Evolutionary conservation across 2,888 invertebrate genomes (phyloP).

Genomic region (Trachelus stipa): DNA sequence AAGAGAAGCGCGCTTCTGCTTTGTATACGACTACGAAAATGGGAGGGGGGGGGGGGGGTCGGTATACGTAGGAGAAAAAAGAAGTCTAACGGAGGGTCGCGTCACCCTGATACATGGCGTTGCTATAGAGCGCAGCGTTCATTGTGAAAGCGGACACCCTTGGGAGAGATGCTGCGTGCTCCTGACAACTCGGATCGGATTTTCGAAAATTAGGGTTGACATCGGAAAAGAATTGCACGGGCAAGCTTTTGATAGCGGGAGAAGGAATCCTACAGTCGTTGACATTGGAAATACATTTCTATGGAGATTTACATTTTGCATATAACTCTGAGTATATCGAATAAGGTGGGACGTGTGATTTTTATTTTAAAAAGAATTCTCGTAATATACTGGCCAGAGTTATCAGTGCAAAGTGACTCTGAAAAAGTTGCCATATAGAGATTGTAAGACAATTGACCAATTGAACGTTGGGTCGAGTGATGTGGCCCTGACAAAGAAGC

Average conservation of each 20-base stretch:
- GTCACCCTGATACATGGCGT: neutral
- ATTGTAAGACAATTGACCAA: slow-evolving; percentile 51
- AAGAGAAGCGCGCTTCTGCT: neutral
- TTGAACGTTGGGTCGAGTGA: slow-evolving; percentile 43
- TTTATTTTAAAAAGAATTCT: neutral
- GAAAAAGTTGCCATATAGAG: neutral
- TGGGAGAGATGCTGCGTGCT: slow-evolving; percentile 5
- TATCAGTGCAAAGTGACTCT: neutral
- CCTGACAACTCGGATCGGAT: slow-evolving; percentile 7
- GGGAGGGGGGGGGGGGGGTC: neutral
- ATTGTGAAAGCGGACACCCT: slow-evolving; percentile 2
- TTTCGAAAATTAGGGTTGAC: slow-evolving; percentile 4
- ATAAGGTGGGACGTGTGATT: neutral
- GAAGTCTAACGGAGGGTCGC: neutral
- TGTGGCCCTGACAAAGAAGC: slow-evolving; percentile 31
- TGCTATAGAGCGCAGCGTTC: neutral
- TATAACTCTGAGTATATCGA: neutral
- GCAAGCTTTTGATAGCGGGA: neutral
- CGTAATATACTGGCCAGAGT: neutral
- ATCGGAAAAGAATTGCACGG: neutral
- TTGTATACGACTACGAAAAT: neutral
- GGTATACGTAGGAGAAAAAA: neutral
- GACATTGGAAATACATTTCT: neutral
- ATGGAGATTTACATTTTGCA: neutral
- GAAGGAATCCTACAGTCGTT: neutral